Evolutionary conservation across 2,113 vertebrate species (phyloP).

Genomic region (Anthoscopus minutus): DNA sequence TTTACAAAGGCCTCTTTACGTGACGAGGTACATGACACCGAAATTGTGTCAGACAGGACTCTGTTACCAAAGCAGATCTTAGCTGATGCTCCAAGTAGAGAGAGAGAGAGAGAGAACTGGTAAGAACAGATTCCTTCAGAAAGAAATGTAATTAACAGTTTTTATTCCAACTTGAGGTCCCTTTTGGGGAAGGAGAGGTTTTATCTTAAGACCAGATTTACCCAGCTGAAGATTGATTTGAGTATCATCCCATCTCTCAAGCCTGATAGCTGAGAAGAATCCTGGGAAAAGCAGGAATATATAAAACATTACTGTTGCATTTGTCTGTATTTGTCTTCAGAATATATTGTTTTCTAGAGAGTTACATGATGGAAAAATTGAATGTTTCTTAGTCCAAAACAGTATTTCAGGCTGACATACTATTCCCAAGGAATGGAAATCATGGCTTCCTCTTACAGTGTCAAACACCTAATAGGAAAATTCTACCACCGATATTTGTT

Average conservation of each 20-base stretch:
- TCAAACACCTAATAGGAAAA: neutral
- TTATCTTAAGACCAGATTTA: neutral
- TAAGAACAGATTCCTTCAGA: neutral
- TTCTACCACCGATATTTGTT: neutral
- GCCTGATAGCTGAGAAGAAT: neutral
- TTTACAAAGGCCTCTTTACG: neutral
- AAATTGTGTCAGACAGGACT: constrained; percentile 17
- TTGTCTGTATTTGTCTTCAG: neutral
- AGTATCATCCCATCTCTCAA: neutral
- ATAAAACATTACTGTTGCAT: neutral
- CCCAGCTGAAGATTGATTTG: neutral
- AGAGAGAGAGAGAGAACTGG: neutral
- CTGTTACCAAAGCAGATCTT: neutral
- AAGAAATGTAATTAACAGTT: neutral
- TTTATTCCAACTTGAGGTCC: neutral
- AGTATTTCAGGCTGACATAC: neutral
- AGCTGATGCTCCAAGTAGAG: neutral
- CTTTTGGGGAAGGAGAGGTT: neutral
- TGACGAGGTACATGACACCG: accelerated
- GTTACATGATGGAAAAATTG: neutral
- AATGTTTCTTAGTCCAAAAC: neutral
- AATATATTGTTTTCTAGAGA: neutral
- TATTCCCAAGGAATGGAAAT: neutral
- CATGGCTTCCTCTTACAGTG: neutral
- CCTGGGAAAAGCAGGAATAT: neutral